Percentiles rank a stretch among this genome's conserved stretches.
Conservation (phyloP, 2,113 vertebrate species). For the Mystacornis crossleyi region DNA sequence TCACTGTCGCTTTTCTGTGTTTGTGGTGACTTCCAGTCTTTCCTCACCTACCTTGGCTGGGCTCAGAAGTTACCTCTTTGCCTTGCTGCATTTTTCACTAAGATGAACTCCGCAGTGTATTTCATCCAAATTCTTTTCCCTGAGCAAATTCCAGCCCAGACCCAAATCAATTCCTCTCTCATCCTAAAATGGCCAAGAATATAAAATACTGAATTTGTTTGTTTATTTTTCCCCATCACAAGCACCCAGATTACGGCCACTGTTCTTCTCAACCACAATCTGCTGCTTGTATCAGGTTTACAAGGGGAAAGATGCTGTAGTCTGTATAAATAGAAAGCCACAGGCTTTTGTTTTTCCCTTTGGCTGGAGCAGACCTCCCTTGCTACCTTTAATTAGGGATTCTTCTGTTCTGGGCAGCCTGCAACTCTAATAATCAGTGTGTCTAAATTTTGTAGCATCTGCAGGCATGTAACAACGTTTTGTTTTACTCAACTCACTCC, state of each 20-base stretch:
- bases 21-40: background rate
- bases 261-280: background rate
- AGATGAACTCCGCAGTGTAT: background rate
- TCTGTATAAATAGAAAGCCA: background rate
- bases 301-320: background rate
- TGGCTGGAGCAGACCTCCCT: background rate
- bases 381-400: background rate
- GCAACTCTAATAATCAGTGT: background rate
- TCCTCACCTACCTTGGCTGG: background rate
- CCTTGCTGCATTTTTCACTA: background rate
- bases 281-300: background rate
- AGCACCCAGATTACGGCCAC: background rate
- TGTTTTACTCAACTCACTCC: background rate
- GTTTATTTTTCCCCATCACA: background rate
- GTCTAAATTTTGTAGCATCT: background rate
- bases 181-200: background rate
- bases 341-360: background rate
- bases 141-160: background rate
- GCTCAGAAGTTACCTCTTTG: background rate
- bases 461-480: background rate
- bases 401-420: background rate
- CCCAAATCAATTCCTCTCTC: background rate
- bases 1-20: background rate
- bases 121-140: background rate
- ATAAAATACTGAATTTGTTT: rapidly evolving